A percentile compares a stretch with the other conserved stretches of the same genome.
phyloP scores from a whole-genome alignment of 23 tunicate species.

The Ascidia mentula region DNA sequence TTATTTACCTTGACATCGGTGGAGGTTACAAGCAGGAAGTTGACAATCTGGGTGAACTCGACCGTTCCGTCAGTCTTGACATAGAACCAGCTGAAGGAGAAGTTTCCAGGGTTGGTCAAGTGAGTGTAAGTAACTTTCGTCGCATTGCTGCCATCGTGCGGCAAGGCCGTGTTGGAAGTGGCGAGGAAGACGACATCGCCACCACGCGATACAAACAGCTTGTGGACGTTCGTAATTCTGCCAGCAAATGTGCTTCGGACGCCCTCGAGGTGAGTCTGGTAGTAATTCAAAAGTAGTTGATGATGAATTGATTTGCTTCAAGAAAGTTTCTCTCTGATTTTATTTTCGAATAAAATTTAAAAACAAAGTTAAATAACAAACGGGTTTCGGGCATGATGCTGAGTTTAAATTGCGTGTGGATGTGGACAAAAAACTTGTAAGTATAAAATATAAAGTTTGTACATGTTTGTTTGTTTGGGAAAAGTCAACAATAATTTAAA shows the following conservation, averaged over 20 bases:
- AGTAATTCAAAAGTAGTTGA: too few species aligned
- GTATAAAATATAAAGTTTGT: too few species aligned
- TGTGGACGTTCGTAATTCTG: conserved; percentile 17
- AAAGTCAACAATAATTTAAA: too few species aligned
- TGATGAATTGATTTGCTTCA: too few species aligned
- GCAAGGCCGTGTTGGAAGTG: conserved; percentile 19
- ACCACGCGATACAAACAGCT: conserved; percentile 14
- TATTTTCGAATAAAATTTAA: too few species aligned
- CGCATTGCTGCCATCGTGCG: conserved; percentile 14
- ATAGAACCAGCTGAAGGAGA: conserved; percentile 28
- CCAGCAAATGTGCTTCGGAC: conserved; percentile 23
- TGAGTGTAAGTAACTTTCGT: conserved; percentile 9
- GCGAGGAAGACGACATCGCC: conserved; percentile 15
- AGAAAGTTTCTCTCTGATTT: too few species aligned
- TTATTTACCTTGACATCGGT: conserved; percentile 16
- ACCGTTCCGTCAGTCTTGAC: conserved; percentile 25
- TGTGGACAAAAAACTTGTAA: too few species aligned
- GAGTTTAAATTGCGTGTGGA: too few species aligned
- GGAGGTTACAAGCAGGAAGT: conserved; percentile 1
- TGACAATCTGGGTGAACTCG: conserved; percentile 16
- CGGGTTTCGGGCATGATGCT: too few species aligned
- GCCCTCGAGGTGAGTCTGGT: conserved; percentile 26
- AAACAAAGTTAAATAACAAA: too few species aligned
- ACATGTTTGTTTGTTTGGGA: too few species aligned
- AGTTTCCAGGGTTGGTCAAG: conserved; percentile 25